Evolutionary conservation across 1,140 invertebrate species (phyloP), one percentile per base, ranked within the genome.

Genomic region (Tyrophagus putrescentiae): DNA sequence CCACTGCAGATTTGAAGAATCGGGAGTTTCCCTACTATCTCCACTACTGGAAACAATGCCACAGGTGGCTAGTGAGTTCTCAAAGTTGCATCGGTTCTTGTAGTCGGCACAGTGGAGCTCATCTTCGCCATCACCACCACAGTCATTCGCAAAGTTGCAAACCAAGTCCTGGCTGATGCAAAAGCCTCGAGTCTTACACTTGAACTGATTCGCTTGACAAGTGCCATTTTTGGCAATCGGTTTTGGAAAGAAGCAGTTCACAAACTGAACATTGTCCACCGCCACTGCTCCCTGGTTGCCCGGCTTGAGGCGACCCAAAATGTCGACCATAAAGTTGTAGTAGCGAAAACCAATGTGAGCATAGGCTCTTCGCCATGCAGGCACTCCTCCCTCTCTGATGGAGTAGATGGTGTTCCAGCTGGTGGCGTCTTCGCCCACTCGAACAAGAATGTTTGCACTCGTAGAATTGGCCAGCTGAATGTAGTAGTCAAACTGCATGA

Each of bases 111-210:
- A 3, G 25, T 9, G 4, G 21, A 25, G n/a, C 39, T 54, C 52
- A 33, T 54, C 52, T 28, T 13, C 25, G 4, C 52, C 52, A 54
- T 54, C 52, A 33, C 39, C 52, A 33, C 52, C 52, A 54, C 92
- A 96, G 69, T 94, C 87, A 70, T 93, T 85, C 3, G 84, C 74
- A 7, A 84, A 81, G 71, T 92, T 85, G 71, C 88, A 89, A 7
- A 64, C 9, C 18, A 21, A 16, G 52, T 64, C 57, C 7, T 52
- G 21, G 3, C 41, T 59, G 11, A 66, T 25, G 61, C 57, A 62
- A 42, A 64, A 28, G 44, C 44, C 18, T 45, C 27, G 11, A 60
- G 67, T 41, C 56, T 25, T 25, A 41, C 63, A 66, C 11, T 28
- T 27, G 27, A 66, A 60, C 42, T 61, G 48, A 27, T 45, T 52